Base-by-base conservation (phyloP, 2,113 vertebrate species). In the Siniperca knerii region DNA sequence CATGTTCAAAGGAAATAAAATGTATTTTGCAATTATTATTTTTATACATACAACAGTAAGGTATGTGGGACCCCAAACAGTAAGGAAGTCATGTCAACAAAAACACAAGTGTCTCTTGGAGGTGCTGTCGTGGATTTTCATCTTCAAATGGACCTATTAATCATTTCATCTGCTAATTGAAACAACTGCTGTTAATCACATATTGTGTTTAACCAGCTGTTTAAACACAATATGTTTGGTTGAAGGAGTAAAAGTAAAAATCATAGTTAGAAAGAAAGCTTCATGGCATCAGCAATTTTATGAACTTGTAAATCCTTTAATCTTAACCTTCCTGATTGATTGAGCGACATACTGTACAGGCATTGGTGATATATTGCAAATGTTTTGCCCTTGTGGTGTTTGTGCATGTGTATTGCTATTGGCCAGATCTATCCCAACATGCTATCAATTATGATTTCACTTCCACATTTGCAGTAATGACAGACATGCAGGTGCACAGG, bases 401-500 rank as follows among this genome's bases (percentile, higher is more conserved):
- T 64, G 23, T 29, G 29, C 29, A 1, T 29, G 29, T 42, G 16
- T 33, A 21, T 50, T 74, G 23, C 62, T 48, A 23, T 11, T 65
- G 40, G 23, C 29, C 66, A 54, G 25, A 64, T 80, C 71, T 55
- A 11, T 46, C 21, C 25, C 25, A 71, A 52, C 40, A 73, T 8
- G 20, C 54, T 48, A 12, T 74, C 25, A 37, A 58, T 69, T 54
- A 40, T 65, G 50, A 75, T 75, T 44, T 69, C 46, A 52, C 73
- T 23, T 79, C 21, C 69, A 42, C 7, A 71, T 79, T 60, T 76
- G 42, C 33, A 55, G 54, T 40, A 44, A 68, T 68, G 55, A 86
- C 42, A 60, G 73, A 84, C 70, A n/a, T 70, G 0, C 75, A 79
- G 85, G 82, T 84, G 55, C 33, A 64, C 66, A 64, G 33, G 21